Conservation (phyloP, 2,113 vertebrate species). For the Phyllopteryx taeniolatus region DNA sequence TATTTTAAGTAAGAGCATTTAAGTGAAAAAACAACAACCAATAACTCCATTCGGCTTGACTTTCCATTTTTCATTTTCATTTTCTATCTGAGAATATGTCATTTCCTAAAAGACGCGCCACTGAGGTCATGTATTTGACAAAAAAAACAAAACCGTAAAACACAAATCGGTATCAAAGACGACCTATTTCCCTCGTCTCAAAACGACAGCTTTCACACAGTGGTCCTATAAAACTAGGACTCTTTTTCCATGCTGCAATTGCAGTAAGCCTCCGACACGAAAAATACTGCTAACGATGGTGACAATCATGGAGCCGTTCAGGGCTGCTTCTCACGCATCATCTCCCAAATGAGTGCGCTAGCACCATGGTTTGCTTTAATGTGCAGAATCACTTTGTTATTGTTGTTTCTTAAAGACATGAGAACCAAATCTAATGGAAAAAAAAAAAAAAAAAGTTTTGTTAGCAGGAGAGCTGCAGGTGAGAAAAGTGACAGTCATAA, state of each 20-base stretch:
- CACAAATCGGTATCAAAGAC: not conserved
- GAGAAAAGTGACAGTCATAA: constrained; percentile 2
- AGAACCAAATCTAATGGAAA: not conserved
- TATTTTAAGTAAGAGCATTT: not conserved
- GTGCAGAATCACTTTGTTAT: not conserved
- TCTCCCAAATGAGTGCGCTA: not conserved
- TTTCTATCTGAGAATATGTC: not conserved
- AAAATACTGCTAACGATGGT: constrained; percentile 1
- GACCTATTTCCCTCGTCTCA: not conserved
- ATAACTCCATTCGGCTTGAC: not conserved
- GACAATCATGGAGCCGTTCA: not conserved
- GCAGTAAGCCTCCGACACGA: not conserved
- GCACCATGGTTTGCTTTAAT: not conserved
- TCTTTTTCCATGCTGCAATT: not conserved
- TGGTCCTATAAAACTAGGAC: constrained; percentile 13
- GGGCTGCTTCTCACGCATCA: not conserved
- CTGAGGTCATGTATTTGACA: not conserved
- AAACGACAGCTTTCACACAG: not conserved
- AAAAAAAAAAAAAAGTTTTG: not conserved
- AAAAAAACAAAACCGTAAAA: not conserved
- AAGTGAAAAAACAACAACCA: not conserved
- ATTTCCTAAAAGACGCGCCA: not conserved
- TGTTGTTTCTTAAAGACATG: not conserved
- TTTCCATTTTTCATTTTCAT: too few species aligned
- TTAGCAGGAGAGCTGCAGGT: not conserved